Evolutionary conservation across 2,797 vertebrate species (phyloP), one percentile per base, ranked within the genome.

Genomic region (Anomalospiza imberbis): DNA sequence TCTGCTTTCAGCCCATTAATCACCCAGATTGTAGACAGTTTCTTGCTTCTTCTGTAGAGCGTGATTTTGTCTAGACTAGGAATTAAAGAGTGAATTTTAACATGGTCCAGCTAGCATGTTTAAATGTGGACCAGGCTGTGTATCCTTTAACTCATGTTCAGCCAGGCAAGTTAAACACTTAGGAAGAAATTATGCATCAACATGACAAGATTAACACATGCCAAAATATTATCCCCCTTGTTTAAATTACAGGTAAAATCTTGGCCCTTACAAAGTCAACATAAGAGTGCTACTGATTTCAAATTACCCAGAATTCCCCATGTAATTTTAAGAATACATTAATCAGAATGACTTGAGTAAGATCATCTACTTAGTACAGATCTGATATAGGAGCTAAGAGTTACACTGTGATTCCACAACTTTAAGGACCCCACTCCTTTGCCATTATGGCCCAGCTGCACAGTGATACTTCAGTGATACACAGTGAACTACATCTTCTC

Each of bases 1-100:
- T 95, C 94, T 95, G 87, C 91, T 91, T 95, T 95, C 96, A 95
- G 66, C n/a, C 89, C 81, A 95, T 96, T 95, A 95, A 95, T 97
- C 91, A 96, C 68, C 5, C 29, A 75, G 60, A 88, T 0, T 75
- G 38, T 79, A 89, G 87, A 83, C 91, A 94, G 87, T 45, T 95
- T 94, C 87, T 92, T 77, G 66, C 62, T 68, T 87, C 67, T 85
- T 61, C 87, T 80, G 66, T 10, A 63, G 18, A 71, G 57, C 75
- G 62, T 73, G 75, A 87, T 61, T 95, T 95, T 92, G 94, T 95
- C 95, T 96, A 96, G 92, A 97, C 89, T 88, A 80, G 91, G 89
- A 95, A 94, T 95, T 94, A 93, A 92, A 83, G 62, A 62, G 50
- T 88, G 78, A 80, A 93, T 93, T 94, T 80, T 85, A 96, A 77